phyloP scores from a whole-genome alignment of 2,113 vertebrate genomes.

The Erinaceus europaeus region DNA sequence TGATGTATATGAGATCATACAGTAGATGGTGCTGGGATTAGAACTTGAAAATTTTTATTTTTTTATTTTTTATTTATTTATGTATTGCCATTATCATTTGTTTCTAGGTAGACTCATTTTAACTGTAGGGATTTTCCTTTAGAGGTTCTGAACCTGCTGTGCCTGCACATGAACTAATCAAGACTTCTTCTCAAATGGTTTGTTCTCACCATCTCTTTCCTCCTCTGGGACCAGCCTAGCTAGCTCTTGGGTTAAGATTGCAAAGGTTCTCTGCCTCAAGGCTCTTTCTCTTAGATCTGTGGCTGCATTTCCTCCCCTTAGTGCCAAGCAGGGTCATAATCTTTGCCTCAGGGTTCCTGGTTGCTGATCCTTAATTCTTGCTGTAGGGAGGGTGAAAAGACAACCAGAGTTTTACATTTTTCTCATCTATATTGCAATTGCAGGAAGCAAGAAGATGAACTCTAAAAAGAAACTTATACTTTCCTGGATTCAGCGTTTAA shows the following conservation, averaged over 20 bases:
- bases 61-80: no score
- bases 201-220: background rate
- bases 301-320: background rate
- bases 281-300: conserved; percentile 67
- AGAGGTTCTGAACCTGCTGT: conserved; percentile 19
- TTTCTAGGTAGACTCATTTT: conserved; percentile 62
- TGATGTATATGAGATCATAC: background rate
- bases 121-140: conserved; percentile 47
- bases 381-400: conserved; percentile 6
- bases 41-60: conserved; percentile 5
- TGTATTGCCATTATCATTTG: no score
- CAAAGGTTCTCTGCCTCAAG: conserved; percentile 61
- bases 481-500: background rate
- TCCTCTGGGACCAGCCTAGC: conserved; percentile 46
- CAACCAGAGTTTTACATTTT: conserved; percentile 64
- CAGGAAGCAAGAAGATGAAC: conserved; percentile 1
- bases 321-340: conserved; percentile 60
- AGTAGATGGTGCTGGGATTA: background rate
- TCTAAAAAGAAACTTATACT: conserved; percentile 60
- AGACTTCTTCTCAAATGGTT: background rate
- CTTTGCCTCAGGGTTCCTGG: conserved; percentile 66
- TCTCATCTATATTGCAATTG: conserved; percentile 51
- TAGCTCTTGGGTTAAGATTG: conserved; percentile 46
- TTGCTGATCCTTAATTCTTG: conserved; percentile 41
- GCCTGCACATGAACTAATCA: conserved; percentile 42